Percentiles rank a stretch among this genome's conserved stretches.
phyloP scores from a whole-genome alignment of 2,113 vertebrate species.

The Eurypyga helias region DNA sequence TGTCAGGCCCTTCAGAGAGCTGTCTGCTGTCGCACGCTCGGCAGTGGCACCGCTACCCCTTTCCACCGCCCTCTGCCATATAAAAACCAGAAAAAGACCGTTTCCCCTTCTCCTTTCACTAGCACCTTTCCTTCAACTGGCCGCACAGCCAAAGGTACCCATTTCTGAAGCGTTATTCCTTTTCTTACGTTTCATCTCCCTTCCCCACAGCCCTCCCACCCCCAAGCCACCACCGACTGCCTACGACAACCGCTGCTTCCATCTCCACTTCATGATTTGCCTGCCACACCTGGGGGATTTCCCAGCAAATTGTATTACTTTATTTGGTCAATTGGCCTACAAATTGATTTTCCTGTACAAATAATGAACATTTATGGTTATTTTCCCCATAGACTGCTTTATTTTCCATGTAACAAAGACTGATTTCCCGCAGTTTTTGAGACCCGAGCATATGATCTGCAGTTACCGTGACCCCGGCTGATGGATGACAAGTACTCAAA shows the following conservation, averaged over 20 bases:
- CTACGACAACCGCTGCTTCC: neutral
- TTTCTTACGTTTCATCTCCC: neutral
- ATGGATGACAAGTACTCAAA: neutral
- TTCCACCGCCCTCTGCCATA: neutral
- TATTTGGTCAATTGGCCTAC: slow-evolving; percentile 79
- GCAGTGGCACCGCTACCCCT: neutral
- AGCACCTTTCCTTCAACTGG: neutral
- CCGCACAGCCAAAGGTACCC: neutral
- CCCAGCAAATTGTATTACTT: slow-evolving; percentile 79
- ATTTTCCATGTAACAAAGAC: slow-evolving; percentile 72
- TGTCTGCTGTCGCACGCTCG: fast-evolving
- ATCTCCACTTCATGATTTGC: neutral
- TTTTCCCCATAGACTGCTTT: slow-evolving; percentile 76
- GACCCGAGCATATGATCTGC: neutral
- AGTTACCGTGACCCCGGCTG: slow-evolving; percentile 26
- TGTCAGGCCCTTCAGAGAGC: neutral
- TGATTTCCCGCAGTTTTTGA: slow-evolving; percentile 66
- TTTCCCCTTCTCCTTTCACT: neutral
- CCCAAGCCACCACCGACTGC: neutral
- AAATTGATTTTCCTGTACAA: slow-evolving; percentile 81
- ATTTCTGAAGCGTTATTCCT: neutral
- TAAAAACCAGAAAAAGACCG: neutral
- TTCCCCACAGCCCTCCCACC: neutral
- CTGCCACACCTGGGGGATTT: slow-evolving; percentile 70
- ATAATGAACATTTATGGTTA: slow-evolving; percentile 83